phyloP scores from a whole-genome alignment of 2,888 invertebrate species.

The Mamestra brassicae region DNA sequence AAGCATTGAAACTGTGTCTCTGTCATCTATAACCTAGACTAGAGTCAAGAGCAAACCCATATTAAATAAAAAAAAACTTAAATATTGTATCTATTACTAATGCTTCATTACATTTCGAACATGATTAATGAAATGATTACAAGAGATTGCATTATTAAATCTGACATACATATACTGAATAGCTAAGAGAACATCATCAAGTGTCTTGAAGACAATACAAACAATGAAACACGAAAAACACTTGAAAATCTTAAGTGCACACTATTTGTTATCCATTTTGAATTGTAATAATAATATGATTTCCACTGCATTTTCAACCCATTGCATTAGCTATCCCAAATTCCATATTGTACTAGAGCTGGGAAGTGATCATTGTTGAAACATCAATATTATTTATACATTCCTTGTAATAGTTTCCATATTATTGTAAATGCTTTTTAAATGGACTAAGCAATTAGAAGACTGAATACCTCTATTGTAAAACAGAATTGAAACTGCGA shows the following conservation, averaged over 20 bases:
- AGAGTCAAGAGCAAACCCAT: too few relatives aligned
- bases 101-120: neutral
- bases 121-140: neutral
- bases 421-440: too few relatives aligned
- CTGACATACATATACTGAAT: neutral
- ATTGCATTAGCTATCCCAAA: neutral
- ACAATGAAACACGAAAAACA: conserved; percentile 8
- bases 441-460: too few relatives aligned
- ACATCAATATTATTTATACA: too few relatives aligned
- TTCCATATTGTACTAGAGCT: neutral
- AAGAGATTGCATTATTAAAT: neutral
- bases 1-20: neutral
- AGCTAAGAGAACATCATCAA: neutral
- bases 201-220: neutral
- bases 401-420: too few relatives aligned
- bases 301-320: neutral
- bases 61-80: neutral
- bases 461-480: too few relatives aligned
- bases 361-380: neutral
- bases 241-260: conserved; percentile 10
- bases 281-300: conserved; percentile 3
- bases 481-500: too few relatives aligned
- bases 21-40: too few relatives aligned
- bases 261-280: neutral
- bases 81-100: neutral